Evolutionary conservation across 2,113 vertebrate genomes (phyloP).

Genomic region (Apteryx mantelli): DNA sequence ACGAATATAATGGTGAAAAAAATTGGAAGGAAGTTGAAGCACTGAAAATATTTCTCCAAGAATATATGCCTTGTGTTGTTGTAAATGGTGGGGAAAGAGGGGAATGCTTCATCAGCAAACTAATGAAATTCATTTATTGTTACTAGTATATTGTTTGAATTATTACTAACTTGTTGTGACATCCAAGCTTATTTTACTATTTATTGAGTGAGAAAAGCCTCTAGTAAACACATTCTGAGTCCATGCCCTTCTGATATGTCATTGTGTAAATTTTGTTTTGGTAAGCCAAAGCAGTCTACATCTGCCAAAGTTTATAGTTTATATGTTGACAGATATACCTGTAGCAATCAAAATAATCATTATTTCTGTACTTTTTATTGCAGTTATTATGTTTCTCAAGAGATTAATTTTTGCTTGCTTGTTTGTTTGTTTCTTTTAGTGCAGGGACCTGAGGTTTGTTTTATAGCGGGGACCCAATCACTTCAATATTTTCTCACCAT

Average conservation of each 20-base stretch:
- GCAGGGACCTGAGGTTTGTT: fast-evolving
- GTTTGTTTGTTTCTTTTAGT: neutral
- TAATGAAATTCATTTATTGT: neutral
- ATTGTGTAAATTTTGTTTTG: neutral
- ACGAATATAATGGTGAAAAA: neutral
- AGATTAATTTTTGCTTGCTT: neutral
- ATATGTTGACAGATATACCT: neutral
- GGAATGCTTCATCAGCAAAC: neutral
- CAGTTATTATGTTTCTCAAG: neutral
- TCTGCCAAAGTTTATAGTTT: neutral
- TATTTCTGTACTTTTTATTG: neutral
- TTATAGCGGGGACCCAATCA: neutral
- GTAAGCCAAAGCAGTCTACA: neutral
- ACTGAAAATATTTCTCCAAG: neutral
- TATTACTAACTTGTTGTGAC: neutral
- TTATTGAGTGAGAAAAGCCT: neutral
- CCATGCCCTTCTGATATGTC: neutral
- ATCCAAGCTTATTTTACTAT: neutral
- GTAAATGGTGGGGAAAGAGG: fast-evolving
- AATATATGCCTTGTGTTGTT: neutral
- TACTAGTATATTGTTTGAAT: neutral
- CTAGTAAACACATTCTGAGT: neutral
- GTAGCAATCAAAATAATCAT: neutral
- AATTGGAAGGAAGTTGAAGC: neutral
- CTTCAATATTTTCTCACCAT: neutral